A percentile compares a stretch with the other conserved stretches of the same genome.
Conservation (phyloP, 92 coral and sea anemone species). For the Ricordea florida region DNA sequence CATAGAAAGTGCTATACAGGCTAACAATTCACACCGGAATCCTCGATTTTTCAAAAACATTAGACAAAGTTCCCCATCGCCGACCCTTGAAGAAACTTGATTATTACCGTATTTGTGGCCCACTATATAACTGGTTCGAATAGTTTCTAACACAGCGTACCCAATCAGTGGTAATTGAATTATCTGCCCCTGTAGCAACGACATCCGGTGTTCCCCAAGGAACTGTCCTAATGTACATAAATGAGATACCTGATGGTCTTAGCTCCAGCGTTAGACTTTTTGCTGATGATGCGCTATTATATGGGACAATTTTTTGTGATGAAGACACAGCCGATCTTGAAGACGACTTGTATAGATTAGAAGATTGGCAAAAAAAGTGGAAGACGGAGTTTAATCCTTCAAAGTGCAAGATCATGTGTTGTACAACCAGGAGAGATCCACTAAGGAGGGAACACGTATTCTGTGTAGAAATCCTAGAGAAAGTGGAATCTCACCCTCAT, state of each 20-base stretch:
- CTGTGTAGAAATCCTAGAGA: slow-evolving; percentile 40
- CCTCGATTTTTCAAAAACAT: no score
- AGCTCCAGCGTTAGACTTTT: slow-evolving; percentile 19
- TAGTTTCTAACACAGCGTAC: no score
- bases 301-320: background rate
- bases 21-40: no score
- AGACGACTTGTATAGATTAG: slow-evolving; percentile 27
- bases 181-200: no score
- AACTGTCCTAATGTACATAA: no score
- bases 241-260: slow-evolving; percentile 16
- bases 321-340: slow-evolving; percentile 18
- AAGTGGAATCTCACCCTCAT: slow-evolving; percentile 44
- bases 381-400: slow-evolving; percentile 41
- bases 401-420: slow-evolving; percentile 53
- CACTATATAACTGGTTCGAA: no score
- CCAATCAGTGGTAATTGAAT: no score
- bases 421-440: slow-evolving; percentile 47
- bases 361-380: slow-evolving; percentile 49
- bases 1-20: no score
- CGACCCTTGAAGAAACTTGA: no score
- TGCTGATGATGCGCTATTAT: slow-evolving; percentile 27
- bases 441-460: slow-evolving; percentile 21
- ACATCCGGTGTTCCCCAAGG: no score
- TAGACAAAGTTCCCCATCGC: no score
- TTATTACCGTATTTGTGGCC: no score